A percentile compares a stretch with the other conserved stretches of the same genome.
These are phyloP conservation scores for Pardalotus punctatus DNA, from an alignment of 2,113 vertebrate species.

Conservation along the genomic window DNA sequence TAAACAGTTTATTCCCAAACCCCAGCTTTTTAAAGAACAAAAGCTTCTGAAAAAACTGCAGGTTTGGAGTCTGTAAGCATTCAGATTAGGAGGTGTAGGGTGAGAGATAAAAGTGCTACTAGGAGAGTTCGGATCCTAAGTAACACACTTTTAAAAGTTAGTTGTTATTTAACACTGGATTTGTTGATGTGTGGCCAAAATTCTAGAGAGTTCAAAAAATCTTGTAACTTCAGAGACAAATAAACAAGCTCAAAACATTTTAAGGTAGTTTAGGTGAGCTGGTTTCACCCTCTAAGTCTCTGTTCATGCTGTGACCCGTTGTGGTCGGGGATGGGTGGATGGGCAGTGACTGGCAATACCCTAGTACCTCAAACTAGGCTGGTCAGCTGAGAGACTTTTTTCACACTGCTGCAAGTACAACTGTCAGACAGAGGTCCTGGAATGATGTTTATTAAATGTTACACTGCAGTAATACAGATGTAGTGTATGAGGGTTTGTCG, in stretches of 20 bases:
- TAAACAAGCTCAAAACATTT: neutral
- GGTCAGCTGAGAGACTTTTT: neutral
- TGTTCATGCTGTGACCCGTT: rapidly evolving
- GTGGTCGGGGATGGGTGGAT: neutral
- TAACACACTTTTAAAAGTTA: neutral
- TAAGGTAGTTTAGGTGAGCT: neutral
- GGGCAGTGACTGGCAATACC: neutral
- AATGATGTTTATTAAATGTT: neutral
- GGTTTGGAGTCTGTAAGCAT: neutral
- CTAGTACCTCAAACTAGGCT: neutral
- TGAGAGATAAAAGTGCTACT: neutral
- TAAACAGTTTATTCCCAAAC: neutral
- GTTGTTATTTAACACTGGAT: neutral
- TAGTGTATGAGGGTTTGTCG: neutral
- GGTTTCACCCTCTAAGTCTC: neutral
- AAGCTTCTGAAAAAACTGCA: neutral
- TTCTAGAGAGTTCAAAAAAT: neutral
- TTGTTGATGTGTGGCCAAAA: neutral
- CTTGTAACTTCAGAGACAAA: neutral
- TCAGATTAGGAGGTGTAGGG: neutral
- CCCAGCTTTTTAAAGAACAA: neutral
- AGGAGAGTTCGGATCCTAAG: neutral
- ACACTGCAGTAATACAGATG: neutral
- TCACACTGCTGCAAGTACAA: neutral
- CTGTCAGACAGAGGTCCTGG: neutral